Evolutionary conservation across 2,797 vertebrate species (phyloP).

Genomic region (Pseudopleuronectes americanus): DNA sequence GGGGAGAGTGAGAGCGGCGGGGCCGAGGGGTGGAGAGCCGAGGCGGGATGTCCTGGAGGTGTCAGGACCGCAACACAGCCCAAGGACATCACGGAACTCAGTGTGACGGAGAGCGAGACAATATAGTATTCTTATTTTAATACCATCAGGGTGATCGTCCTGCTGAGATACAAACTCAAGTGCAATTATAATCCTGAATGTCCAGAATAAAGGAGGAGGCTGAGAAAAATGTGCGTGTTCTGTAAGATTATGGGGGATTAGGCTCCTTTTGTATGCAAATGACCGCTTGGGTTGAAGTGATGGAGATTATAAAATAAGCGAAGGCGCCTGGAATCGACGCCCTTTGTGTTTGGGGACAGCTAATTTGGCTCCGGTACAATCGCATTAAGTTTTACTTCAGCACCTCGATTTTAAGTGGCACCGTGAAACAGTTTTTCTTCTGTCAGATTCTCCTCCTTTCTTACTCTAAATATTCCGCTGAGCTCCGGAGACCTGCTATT

Average conservation of each 20-base stretch:
- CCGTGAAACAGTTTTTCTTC: constrained; percentile 58
- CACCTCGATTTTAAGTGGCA: constrained; percentile 51
- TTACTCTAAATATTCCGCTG: constrained; percentile 44
- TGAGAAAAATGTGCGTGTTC: constrained; percentile 67
- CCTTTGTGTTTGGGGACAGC: constrained; percentile 59
- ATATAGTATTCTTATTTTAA: constrained; percentile 40
- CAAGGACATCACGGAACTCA: constrained; percentile 80
- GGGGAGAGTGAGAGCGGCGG: constrained; percentile 50
- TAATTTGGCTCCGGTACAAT: constrained; percentile 70
- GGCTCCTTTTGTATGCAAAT: constrained; percentile 77
- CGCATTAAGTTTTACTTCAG: constrained; percentile 69
- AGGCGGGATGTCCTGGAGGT: constrained; percentile 66
- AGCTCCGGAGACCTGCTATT: constrained; percentile 18
- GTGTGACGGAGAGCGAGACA: constrained; percentile 70
- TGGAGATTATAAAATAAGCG: constrained; percentile 51
- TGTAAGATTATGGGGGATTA: constrained; percentile 58
- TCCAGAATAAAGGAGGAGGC: constrained; percentile 68
- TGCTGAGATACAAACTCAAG: constrained; percentile 70
- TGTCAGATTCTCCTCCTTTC: constrained; percentile 27
- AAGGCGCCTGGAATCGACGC: constrained; percentile 48
- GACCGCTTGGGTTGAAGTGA: constrained; percentile 44
- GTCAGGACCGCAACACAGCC: constrained; percentile 66
- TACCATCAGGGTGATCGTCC: constrained; percentile 52
- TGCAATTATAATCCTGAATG: constrained; percentile 79
- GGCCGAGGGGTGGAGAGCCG: constrained; percentile 53